Evolutionary conservation across 2,797 vertebrate genomes (phyloP).

Genomic region (Tragopan temminckii): DNA sequence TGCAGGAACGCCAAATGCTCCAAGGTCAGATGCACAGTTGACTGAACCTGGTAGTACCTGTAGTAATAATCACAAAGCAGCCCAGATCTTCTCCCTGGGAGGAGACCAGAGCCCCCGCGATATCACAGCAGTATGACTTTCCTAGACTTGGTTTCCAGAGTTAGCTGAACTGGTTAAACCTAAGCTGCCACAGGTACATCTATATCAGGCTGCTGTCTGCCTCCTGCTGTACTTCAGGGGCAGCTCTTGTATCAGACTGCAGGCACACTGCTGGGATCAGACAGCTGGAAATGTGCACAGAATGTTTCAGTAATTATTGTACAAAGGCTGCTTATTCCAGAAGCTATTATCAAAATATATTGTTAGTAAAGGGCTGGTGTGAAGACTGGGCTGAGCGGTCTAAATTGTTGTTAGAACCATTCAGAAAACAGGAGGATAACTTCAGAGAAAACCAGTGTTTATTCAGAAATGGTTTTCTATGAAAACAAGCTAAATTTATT

Average conservation of each 20-base stretch:
- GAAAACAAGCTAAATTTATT: background rate
- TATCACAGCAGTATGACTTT: background rate
- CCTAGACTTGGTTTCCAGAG: background rate
- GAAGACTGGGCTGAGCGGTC: background rate
- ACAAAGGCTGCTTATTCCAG: background rate
- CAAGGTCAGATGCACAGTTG: background rate
- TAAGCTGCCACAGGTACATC: background rate
- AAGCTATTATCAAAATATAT: background rate
- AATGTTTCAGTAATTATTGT: background rate
- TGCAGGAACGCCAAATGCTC: background rate
- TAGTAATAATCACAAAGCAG: background rate
- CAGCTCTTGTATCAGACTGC: background rate
- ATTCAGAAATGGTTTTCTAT: background rate
- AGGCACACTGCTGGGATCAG: background rate
- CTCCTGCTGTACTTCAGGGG: background rate
- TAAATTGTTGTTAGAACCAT: background rate
- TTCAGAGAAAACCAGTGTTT: background rate
- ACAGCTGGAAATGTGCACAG: background rate
- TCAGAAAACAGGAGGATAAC: background rate
- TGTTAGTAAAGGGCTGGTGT: background rate
- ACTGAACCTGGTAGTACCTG: background rate
- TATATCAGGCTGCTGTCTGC: background rate
- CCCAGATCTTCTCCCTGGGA: background rate
- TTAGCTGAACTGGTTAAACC: background rate
- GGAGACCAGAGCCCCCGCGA: background rate